phyloP scores from a whole-genome alignment of 2,888 invertebrate species.

The Andrena minutula region DNA sequence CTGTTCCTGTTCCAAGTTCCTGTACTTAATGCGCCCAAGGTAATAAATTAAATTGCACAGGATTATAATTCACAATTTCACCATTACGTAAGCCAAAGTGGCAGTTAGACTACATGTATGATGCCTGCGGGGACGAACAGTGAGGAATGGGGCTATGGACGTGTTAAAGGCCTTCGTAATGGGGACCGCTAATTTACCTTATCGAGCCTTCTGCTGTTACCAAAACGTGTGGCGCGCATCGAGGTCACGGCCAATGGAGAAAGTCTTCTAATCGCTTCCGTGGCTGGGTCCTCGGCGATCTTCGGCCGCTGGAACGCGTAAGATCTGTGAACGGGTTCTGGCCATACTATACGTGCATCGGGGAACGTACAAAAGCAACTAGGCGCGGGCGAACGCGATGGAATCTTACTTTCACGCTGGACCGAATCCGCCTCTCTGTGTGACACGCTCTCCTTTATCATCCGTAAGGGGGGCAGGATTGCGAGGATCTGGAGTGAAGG shows the following conservation, averaged over 20 bases:
- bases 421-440: constrained; percentile 13
- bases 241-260: constrained; percentile 56
- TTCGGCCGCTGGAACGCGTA: constrained; percentile 19
- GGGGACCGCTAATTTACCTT: constrained; percentile 23
- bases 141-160: neutral
- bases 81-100: too few relatives aligned
- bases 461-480: neutral
- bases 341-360: neutral
- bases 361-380: constrained; percentile 6
- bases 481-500: neutral
- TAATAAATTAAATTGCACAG: too few relatives aligned
- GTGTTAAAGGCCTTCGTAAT: neutral
- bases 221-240: constrained; percentile 41
- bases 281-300: constrained; percentile 13
- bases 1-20: too few relatives aligned
- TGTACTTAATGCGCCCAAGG: too few relatives aligned
- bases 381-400: constrained; percentile 26
- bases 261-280: constrained; percentile 61
- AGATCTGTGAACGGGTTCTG: constrained; percentile 16
- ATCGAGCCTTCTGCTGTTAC: constrained; percentile 35
- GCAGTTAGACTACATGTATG: too few relatives aligned
- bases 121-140: too few relatives aligned
- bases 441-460: constrained; percentile 1
- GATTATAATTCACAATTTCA: too few relatives aligned
- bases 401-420: constrained; percentile 61